Evolutionary conservation across 2,888 invertebrate species (phyloP), one percentile per base, ranked within the genome.

Genomic region (Nebria brevicollis): DNA sequence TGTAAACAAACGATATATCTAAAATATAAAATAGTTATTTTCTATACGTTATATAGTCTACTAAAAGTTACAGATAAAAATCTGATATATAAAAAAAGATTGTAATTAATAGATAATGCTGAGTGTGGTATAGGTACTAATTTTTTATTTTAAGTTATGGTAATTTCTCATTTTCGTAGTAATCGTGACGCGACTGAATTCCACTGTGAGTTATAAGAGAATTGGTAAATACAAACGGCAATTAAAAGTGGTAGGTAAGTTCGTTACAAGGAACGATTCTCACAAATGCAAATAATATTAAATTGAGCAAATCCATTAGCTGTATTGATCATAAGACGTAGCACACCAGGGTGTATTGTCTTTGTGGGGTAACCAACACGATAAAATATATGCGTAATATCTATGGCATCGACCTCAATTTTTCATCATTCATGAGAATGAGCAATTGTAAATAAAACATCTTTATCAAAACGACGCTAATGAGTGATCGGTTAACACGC

Each of bases 301-400:
- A 83, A 83, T 82, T 81, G 82, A 79, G 66, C 72, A 75, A 79
- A 72, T 78, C 82, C 82, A 83, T 82, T 82, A 79, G 65, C 76
- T 13, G 77, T 79, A 70, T 82, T 75, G 74, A 70, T 15, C 70
- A 70, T 25, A 70, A 26, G 70, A 34, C 25, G 70, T 13, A 34
- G 13, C 15, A 11, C 3, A 25, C 8, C 13, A 25, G 66, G 66
- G 15, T 25, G 66, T 25, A 20, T 25, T 25, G 20, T 25, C 11
- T 25, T 2, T 25, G 66, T 54, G 54, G 1, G 1, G 13, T 54
- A 54, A 54, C 11, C 54, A 54, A 54, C 54, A 54, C 54, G 26
- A 25, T 25, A 70, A 34, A 20, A 70, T 25, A 20, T 70, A 25
- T 70, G 13, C 26, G 8, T 72, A 25, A 15, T 34, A 73, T 42